A percentile compares a stretch with the other conserved stretches of the same genome.
These are phyloP conservation scores for Seira musarum DNA, from an alignment of 2,888 invertebrate genomes.

Conservation along the genomic window DNA sequence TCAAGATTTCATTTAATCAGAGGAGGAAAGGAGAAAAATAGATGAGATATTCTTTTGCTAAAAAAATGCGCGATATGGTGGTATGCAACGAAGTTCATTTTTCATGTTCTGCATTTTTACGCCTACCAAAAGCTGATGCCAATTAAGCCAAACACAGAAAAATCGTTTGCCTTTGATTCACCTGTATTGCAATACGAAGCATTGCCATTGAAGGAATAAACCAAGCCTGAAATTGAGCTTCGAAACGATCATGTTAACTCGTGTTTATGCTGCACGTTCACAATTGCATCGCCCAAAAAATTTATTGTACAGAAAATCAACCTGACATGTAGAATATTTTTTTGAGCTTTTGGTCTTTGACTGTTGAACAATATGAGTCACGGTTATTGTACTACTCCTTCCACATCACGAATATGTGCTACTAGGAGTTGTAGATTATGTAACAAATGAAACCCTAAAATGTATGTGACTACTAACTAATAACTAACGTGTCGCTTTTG, in stretches of 20 bases:
- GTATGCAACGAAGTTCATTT: neutral
- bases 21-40: neutral
- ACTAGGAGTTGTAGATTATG: too few species aligned
- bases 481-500: too few species aligned
- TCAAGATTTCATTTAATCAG: neutral
- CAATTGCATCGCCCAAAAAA: neutral
- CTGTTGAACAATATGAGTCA: neutral
- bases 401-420: too few species aligned
- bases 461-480: too few species aligned
- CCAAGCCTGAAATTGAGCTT: neutral
- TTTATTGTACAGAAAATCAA: neutral
- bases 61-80: neutral
- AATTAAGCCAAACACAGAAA: neutral
- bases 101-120: neutral
- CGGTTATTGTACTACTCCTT: too few species aligned
- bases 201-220: neutral
- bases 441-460: too few species aligned
- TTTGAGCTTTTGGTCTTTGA: neutral
- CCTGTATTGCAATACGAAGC: neutral
- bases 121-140: too few species aligned
- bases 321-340: neutral
- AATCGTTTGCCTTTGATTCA: neutral
- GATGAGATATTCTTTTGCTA: neutral
- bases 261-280: neutral
- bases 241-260: neutral